Conservation (phyloP, 2,113 vertebrate species). For the Saguinus imperator region DNA sequence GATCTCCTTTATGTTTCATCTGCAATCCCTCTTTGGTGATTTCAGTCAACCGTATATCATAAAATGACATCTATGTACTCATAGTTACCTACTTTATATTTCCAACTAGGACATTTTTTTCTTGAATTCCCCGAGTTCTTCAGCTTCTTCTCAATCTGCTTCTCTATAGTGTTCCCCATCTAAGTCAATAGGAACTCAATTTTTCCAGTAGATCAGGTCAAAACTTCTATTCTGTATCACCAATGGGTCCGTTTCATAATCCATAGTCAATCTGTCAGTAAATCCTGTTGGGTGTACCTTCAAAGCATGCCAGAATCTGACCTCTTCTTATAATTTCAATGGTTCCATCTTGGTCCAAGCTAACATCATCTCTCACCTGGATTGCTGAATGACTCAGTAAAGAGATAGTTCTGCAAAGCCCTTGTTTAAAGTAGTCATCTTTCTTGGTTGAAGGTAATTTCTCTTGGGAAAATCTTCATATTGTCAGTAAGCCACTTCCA, state of each 20-base stretch:
- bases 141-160: neutral
- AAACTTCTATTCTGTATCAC: neutral
- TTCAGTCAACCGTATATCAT: neutral
- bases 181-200: neutral
- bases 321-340: neutral
- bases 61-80: neutral
- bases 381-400: neutral
- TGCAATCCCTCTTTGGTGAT: neutral
- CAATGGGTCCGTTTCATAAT: neutral
- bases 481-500: neutral
- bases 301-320: neutral
- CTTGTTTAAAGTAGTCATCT: neutral
- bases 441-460: neutral
- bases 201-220: neutral
- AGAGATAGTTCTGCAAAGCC: neutral
- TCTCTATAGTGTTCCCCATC: neutral
- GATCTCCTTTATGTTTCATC: neutral
- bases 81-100: neutral
- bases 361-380: neutral
- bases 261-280: neutral
- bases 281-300: neutral
- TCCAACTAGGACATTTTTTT: neutral
- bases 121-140: neutral
- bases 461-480: slow-evolving; percentile 12
- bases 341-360: neutral